phyloP scores from a whole-genome alignment of 1,140 invertebrate species.

The Drosophila punjabiensis region DNA sequence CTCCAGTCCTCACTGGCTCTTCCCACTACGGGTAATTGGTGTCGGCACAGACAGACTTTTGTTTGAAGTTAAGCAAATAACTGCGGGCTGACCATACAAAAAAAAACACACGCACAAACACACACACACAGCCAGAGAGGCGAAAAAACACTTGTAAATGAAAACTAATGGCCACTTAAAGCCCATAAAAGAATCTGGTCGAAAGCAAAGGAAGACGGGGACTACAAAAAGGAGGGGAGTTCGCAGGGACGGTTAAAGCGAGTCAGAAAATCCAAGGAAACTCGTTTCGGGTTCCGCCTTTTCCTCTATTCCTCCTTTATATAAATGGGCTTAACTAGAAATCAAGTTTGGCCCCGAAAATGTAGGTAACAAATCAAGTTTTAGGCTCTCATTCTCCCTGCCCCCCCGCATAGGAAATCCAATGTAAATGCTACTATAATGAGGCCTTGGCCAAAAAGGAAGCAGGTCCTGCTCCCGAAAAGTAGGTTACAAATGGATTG shows the following conservation, averaged over 20 bases:
- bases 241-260: background rate
- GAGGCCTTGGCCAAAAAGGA: constrained; percentile 17
- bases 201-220: background rate
- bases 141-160: constrained; percentile 38
- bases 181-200: constrained; percentile 41
- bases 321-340: constrained; percentile 14
- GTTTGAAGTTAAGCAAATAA: constrained; percentile 50
- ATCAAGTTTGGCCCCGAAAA: constrained; percentile 28
- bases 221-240: no score
- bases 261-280: background rate
- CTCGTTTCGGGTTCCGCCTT: background rate
- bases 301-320: background rate
- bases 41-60: constrained; percentile 40
- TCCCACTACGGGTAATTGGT: constrained; percentile 31
- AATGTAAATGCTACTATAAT: constrained; percentile 36
- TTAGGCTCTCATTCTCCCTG: background rate
- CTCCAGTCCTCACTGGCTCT: background rate
- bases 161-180: constrained; percentile 51
- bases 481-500: constrained; percentile 44
- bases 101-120: background rate
- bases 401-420: constrained; percentile 5
- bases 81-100: constrained; percentile 37
- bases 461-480: background rate
- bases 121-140: constrained; percentile 1
- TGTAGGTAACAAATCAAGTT: constrained; percentile 35